Base-by-base conservation (phyloP, 2,113 vertebrate genomes). In the Dipodomys merriami region DNA sequence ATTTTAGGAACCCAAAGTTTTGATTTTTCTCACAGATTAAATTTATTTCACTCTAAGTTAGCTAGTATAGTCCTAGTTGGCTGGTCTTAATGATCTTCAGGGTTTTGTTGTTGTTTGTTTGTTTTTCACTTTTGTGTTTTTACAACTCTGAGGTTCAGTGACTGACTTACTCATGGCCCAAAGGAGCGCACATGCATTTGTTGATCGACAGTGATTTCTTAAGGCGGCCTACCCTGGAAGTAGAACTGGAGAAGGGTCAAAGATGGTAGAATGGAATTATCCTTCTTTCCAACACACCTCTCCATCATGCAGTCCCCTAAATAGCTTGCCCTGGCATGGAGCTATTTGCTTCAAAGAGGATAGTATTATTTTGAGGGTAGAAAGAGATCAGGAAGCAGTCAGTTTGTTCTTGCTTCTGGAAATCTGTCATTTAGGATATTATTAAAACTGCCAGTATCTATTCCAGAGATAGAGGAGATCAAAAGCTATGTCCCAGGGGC, bases 401-500 rank as follows among this genome's bases (percentile, higher is more conserved):
- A 72, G 69, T 83, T 88, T 83, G 39, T 60, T 84, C 22, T 95
- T 90, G 44, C 78, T 96, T 94, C 82, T 93, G 85, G 91, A 96
- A 96, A 93, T 78, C 71, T 76, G 29, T 95, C 88, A 83, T 95
- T 95, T 89, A 80, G 68, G 73, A 39, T 67, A 71, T 91, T 92
- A 84, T 91, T 95, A 91, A 95, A 96, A 84, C 33, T 22, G 13
- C 73, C 2, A 4, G 46, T 69, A 62, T 84, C 69, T 6, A 35
- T 90, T 94, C 91, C 76, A 65, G 90, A 94, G 82, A 64, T 49
- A 92, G 92, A 78, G 62, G 64, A 92, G 88, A 90, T 80, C 78
- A 93, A 95, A 94, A 92, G 57, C 77, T 88, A 7, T 1, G 2
- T 92, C 83, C 67, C 71, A 94, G 72, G 81, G 64, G 86, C 72